phyloP scores from a whole-genome alignment of 2,797 vertebrate species.

The Eulemur rubriventer region DNA sequence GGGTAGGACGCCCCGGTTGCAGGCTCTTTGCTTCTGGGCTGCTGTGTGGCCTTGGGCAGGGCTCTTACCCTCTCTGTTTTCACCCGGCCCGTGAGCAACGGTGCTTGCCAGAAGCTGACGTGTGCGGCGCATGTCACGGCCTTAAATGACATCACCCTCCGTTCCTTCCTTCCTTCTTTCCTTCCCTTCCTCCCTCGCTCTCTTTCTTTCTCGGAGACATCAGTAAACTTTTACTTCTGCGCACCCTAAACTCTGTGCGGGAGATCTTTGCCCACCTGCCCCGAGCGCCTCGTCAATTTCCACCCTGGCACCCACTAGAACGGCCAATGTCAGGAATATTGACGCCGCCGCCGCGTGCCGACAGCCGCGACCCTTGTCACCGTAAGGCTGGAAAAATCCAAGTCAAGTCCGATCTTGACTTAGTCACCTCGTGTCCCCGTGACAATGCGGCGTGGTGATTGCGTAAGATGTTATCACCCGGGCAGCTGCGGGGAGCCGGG shows the following conservation, averaged over 20 bases:
- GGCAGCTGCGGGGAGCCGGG: conserved; percentile 24
- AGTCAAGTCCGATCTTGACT: conserved; percentile 40
- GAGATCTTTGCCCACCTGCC: too few relatives aligned
- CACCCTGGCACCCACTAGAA: not conserved
- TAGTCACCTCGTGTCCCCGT: not conserved
- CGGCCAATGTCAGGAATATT: not conserved
- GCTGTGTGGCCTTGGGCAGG: not conserved
- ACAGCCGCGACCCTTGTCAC: too few relatives aligned
- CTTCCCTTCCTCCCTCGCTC: too few relatives aligned
- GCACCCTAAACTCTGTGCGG: too few relatives aligned
- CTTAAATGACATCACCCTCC: not conserved
- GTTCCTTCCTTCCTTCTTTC: too few relatives aligned
- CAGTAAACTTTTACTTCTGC: too few relatives aligned
- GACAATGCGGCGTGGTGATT: not conserved
- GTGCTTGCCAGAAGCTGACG: not conserved
- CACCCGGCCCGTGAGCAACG: not conserved
- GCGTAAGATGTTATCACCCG: conserved; percentile 48
- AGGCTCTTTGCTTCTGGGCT: not conserved
- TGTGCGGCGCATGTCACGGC: too few relatives aligned
- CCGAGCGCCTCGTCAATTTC: too few relatives aligned
- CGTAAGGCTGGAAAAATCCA: not conserved
- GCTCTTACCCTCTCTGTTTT: not conserved
- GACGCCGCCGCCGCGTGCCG: too few relatives aligned
- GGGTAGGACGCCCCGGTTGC: not conserved
- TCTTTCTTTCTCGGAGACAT: too few relatives aligned